Evolutionary conservation across 1,140 invertebrate species (phyloP).

Genomic region (Drosophila erecta): DNA sequence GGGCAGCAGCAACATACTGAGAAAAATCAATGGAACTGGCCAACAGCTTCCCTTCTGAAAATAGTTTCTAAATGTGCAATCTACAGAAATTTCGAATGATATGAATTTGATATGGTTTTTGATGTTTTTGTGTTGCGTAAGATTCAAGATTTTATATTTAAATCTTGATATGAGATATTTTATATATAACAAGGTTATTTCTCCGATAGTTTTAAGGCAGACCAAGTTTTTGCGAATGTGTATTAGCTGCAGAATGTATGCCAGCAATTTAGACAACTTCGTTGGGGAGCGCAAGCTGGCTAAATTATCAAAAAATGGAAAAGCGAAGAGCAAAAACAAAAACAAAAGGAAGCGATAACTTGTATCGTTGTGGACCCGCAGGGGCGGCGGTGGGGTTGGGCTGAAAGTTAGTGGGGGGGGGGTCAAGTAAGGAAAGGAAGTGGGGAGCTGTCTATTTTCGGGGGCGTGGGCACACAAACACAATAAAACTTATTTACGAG

Average conservation of each 20-base stretch:
- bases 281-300: slow-evolving; percentile 72
- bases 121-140: too few species aligned
- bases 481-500: slow-evolving; percentile 83
- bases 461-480: slow-evolving; percentile 72
- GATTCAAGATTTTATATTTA: too few species aligned
- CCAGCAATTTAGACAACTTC: slow-evolving; percentile 78
- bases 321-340: slow-evolving; percentile 25
- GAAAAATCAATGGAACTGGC: slow-evolving; percentile 1
- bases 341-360: slow-evolving; percentile 80
- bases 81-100: too few species aligned
- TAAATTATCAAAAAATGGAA: slow-evolving; percentile 74
- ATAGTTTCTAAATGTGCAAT: not conserved
- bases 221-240: not conserved
- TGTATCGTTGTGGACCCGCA: slow-evolving; percentile 50
- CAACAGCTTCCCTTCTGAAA: too few species aligned
- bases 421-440: not conserved
- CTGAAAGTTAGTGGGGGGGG: not conserved
- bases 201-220: too few species aligned
- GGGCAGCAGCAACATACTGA: slow-evolving; percentile 45
- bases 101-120: too few species aligned
- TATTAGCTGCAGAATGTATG: slow-evolving; percentile 55
- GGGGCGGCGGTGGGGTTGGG: not conserved
- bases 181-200: too few species aligned
- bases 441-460: slow-evolving; percentile 9
- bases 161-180: too few species aligned